Conservation (phyloP, 2,113 vertebrate species). For the Isichthys henryi region DNA sequence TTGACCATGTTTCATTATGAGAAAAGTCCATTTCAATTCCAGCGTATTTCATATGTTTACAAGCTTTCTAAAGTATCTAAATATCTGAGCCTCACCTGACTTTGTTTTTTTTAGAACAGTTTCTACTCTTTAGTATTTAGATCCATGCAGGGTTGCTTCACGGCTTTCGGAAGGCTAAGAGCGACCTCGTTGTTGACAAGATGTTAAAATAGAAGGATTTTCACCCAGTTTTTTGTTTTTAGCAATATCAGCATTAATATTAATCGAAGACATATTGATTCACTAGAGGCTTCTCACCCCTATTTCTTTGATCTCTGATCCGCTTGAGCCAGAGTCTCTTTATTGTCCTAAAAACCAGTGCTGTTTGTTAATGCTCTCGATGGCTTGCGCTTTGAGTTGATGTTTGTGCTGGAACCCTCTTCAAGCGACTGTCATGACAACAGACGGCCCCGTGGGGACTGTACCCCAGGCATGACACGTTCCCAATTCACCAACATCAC, state of each 20-base stretch:
- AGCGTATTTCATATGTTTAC: neutral
- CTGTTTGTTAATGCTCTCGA: neutral
- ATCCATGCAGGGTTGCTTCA: neutral
- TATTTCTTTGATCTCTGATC: neutral
- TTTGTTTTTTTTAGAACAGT: neutral
- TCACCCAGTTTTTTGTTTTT: neutral
- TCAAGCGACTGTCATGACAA: slow-evolving; percentile 5
- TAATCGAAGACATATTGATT: neutral
- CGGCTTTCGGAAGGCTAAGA: neutral
- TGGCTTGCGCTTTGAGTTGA: neutral
- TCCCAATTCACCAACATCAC: neutral
- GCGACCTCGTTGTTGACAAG: neutral
- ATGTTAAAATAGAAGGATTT: neutral
- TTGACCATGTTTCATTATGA: neutral
- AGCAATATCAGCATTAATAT: neutral
- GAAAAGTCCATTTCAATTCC: neutral
- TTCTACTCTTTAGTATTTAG: neutral
- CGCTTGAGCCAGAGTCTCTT: neutral
- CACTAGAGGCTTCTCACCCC: neutral
- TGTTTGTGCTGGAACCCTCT: neutral
- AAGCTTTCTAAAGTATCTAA: neutral
- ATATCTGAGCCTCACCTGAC: neutral
- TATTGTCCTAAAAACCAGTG: neutral
- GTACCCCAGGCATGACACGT: too few relatives aligned
- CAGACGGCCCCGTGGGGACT: neutral